phyloP scores from a whole-genome alignment of 1,140 invertebrate genomes.

The Mya arenaria region DNA sequence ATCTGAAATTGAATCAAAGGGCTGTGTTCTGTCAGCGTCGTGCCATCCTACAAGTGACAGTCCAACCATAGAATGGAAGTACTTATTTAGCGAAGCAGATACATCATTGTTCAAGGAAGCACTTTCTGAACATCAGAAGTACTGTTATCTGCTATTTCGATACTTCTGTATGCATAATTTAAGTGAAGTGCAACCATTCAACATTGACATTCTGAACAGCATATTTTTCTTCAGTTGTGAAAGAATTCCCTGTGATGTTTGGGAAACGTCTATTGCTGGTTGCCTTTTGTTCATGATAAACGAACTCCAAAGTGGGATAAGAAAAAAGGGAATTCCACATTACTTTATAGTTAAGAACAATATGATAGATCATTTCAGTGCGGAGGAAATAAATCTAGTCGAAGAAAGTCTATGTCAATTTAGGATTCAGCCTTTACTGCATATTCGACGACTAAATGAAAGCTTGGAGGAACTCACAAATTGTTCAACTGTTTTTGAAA shows the following conservation, averaged over 20 bases:
- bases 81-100: slow-evolving; percentile 18
- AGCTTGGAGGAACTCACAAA: neutral
- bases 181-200: neutral
- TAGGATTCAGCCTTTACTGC: slow-evolving; percentile 5
- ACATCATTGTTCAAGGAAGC: slow-evolving; percentile 23
- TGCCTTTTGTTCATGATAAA: slow-evolving; percentile 39
- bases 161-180: slow-evolving; percentile 12
- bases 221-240: slow-evolving; percentile 41
- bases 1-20: neutral
- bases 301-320: neutral
- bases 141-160: slow-evolving; percentile 20
- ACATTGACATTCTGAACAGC: neutral
- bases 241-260: slow-evolving; percentile 15
- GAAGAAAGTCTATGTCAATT: neutral
- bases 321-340: neutral
- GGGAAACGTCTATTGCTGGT: neutral
- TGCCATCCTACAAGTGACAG: neutral
- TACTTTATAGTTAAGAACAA: slow-evolving; percentile 32
- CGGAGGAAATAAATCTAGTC: neutral
- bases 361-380: slow-evolving; percentile 26
- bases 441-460: neutral
- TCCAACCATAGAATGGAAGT: slow-evolving; percentile 34
- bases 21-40: slow-evolving; percentile 3
- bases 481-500: neutral
- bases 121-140: neutral